Conservation (phyloP, 2,113 vertebrate genomes). For the Apteryx mantelli region DNA sequence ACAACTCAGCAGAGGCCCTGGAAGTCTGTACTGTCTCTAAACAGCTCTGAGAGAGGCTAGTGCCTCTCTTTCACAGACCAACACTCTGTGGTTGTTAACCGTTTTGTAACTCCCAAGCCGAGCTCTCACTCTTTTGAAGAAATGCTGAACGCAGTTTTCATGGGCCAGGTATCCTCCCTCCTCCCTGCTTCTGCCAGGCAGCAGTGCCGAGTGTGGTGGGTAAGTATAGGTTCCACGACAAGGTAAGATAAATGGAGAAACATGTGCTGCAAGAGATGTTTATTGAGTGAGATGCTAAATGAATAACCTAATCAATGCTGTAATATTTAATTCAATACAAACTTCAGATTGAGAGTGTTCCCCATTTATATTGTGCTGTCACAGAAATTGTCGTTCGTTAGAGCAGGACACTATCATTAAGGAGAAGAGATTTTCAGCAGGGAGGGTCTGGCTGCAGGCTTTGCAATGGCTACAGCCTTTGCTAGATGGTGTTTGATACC, state of each 20-base stretch:
- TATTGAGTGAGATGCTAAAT: conserved; percentile 76
- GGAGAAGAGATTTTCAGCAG: background rate
- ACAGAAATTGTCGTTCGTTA: conserved; percentile 42
- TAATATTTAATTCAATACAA: conserved; percentile 76
- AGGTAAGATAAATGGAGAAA: conserved; percentile 71
- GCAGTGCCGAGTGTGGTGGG: background rate
- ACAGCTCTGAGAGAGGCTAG: background rate
- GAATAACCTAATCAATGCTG: conserved; percentile 75
- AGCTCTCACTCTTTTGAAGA: background rate
- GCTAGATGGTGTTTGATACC: background rate
- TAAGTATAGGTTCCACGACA: background rate
- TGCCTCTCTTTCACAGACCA: background rate
- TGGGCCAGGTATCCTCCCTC: background rate
- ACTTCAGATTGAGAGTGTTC: conserved; percentile 61
- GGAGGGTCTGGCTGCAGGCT: background rate
- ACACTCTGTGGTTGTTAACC: background rate
- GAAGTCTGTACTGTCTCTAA: background rate
- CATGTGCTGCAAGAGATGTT: conserved; percentile 49
- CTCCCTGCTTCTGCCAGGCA: background rate
- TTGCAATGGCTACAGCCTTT: background rate
- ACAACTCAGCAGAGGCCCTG: background rate
- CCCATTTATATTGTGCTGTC: conserved; percentile 67
- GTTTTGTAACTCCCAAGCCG: background rate
- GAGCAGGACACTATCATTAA: conserved; percentile 1
- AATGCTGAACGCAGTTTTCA: conserved; percentile 25